These are phyloP conservation scores for Microchrysa polita DNA, from an alignment of 2,888 invertebrate genomes.

Conservation along the genomic window DNA sequence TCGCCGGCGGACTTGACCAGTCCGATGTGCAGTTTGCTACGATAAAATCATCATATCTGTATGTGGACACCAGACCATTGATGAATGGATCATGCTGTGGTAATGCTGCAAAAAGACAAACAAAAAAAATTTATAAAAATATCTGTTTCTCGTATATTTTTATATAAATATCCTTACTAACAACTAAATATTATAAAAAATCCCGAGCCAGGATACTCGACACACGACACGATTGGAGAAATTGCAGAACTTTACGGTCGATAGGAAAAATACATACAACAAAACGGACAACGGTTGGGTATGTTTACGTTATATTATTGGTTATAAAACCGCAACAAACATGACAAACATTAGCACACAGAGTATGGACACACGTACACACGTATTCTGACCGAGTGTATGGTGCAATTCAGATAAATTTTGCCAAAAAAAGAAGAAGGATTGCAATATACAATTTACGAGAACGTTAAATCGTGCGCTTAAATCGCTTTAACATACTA, in stretches of 20 bases:
- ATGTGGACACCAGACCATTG: conserved; percentile 61
- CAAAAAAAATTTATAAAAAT: conserved; percentile 11
- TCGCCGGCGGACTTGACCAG: conserved; percentile 62
- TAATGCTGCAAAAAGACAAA: conserved; percentile 56
- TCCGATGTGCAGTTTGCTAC: conserved; percentile 64
- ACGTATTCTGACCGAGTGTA: too few relatives aligned
- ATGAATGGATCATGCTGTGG: conserved; percentile 63
- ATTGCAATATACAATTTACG: conserved; percentile 10
- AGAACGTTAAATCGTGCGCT: not conserved
- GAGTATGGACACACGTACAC: not conserved
- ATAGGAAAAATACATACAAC: not conserved
- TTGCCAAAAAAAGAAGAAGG: not conserved
- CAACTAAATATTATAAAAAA: too few relatives aligned
- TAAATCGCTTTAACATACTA: too few relatives aligned
- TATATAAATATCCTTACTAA: too few relatives aligned
- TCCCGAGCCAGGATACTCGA: too few relatives aligned
- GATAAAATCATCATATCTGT: conserved; percentile 63
- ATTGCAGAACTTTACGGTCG: too few relatives aligned
- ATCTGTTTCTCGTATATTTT: too few relatives aligned
- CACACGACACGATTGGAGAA: not conserved
- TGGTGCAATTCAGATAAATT: conserved; percentile 23
- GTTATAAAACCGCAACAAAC: conserved; percentile 42
- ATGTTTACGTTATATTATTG: conserved; percentile 36
- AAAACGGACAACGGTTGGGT: not conserved
- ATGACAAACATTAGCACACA: conserved; percentile 20